Conservation (phyloP, 2,888 invertebrate species). For the Darwinula stevensoni region DNA sequence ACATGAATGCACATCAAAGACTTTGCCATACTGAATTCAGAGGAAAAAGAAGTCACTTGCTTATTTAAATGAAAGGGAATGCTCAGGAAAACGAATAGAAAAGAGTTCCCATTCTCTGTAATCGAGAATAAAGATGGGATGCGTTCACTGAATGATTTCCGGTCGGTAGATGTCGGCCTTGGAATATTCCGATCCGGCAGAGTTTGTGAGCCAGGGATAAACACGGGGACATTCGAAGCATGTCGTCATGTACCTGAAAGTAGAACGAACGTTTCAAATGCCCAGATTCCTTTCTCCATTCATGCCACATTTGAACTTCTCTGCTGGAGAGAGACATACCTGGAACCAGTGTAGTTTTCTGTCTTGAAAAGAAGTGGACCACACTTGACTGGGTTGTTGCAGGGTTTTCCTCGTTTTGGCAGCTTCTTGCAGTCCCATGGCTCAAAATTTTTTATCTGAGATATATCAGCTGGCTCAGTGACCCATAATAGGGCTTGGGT, state of each 20-base stretch:
- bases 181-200: constrained; percentile 46
- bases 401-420: constrained; percentile 32
- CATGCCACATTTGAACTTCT: constrained; percentile 22
- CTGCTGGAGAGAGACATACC: constrained; percentile 32
- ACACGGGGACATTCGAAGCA: constrained; percentile 54
- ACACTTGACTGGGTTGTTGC: constrained; percentile 51
- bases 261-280: too few species aligned
- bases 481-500: constrained; percentile 74
- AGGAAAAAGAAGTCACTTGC: too few species aligned
- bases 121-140: not conserved
- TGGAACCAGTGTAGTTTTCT: constrained; percentile 21
- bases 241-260: constrained; percentile 45
- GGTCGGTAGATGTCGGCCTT: constrained; percentile 43
- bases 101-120: too few species aligned
- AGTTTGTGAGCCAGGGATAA: constrained; percentile 65
- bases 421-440: constrained; percentile 44
- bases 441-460: constrained; percentile 35
- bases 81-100: too few species aligned
- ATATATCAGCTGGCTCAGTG: constrained; percentile 45
- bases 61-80: too few species aligned
- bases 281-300: constrained; percentile 6
- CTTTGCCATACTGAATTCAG: too few species aligned
- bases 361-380: constrained; percentile 39
- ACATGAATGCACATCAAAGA: too few species aligned
- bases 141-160: not conserved